These are phyloP conservation scores for Pogoniulus pusillus DNA, from an alignment of 2,797 vertebrate species.

Conservation along the genomic window DNA sequence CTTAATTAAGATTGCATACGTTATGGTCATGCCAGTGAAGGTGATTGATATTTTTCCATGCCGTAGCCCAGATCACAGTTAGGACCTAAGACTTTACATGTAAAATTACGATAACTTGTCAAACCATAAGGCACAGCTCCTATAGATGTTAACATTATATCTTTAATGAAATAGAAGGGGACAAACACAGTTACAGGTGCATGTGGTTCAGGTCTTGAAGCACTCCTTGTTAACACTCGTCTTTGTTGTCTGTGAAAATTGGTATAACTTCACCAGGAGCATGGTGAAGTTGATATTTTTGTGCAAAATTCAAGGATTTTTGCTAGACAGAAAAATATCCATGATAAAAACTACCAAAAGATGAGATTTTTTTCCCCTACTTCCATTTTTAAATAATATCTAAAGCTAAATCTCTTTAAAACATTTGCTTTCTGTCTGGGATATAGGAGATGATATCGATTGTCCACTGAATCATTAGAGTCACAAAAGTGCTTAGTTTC, in stretches of 20 bases:
- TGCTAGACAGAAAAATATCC: neutral
- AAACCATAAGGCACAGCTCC: neutral
- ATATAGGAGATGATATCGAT: neutral
- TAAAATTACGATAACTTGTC: neutral
- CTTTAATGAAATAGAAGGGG: neutral
- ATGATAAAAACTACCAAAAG: neutral
- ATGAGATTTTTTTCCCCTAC: neutral
- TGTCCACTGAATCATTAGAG: neutral
- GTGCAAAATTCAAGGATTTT: neutral
- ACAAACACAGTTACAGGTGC: neutral
- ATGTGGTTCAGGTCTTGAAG: neutral
- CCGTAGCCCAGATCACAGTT: neutral
- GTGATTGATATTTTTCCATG: neutral
- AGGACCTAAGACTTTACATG: neutral
- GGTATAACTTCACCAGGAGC: accelerated
- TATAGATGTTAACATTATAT: neutral
- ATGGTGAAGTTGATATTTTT: neutral
- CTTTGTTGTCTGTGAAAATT: neutral
- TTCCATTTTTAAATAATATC: neutral
- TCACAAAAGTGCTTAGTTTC: constrained; percentile 8
- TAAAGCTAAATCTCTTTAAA: neutral
- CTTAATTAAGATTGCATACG: neutral
- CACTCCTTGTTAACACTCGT: neutral
- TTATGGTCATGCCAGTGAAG: neutral
- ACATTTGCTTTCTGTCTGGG: neutral